phyloP scores from a whole-genome alignment of 2,888 invertebrate species.

The Drosophila basisetae region DNA sequence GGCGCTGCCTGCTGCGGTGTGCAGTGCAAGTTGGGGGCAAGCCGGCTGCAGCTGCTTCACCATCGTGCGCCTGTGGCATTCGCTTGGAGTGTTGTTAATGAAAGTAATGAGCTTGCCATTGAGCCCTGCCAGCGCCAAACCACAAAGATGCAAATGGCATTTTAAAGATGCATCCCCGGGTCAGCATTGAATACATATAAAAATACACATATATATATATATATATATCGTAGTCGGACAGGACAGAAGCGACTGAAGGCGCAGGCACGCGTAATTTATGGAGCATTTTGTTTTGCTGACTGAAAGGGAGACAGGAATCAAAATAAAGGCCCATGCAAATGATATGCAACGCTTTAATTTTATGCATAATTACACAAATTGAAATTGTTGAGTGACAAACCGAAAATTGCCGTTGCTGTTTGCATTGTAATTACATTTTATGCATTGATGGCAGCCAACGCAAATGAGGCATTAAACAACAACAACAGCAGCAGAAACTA shows the following conservation, averaged over 20 bases:
- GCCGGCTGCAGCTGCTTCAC: constrained; percentile 59
- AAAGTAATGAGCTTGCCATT: constrained; percentile 78
- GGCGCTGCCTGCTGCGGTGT: constrained; percentile 16
- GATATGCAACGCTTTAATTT: constrained; percentile 81
- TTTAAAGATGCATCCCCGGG: constrained; percentile 83
- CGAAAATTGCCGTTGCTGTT: constrained; percentile 47
- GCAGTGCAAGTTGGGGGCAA: constrained; percentile 15
- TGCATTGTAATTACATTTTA: constrained; percentile 69
- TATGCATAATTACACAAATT: constrained; percentile 81
- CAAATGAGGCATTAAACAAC: constrained; percentile 63
- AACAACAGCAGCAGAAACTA: constrained; percentile 4
- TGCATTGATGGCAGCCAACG: constrained; percentile 50
- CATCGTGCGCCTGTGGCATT: constrained; percentile 66
- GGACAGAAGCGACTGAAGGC: constrained; percentile 32
- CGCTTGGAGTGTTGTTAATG: constrained; percentile 77
- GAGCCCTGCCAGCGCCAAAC: constrained; percentile 62
- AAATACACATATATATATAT: neutral
- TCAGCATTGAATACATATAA: constrained; percentile 41
- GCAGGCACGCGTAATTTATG: constrained; percentile 81
- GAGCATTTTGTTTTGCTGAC: constrained; percentile 65
- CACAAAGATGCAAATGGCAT: constrained; percentile 84
- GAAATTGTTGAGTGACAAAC: constrained; percentile 78
- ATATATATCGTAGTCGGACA: neutral
- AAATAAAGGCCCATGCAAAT: constrained; percentile 68
- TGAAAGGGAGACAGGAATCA: constrained; percentile 47